Percentiles rank a stretch among this genome's conserved stretches.
Conservation (phyloP, 2,888 invertebrate genomes). For the Alloplasta piceator region DNA sequence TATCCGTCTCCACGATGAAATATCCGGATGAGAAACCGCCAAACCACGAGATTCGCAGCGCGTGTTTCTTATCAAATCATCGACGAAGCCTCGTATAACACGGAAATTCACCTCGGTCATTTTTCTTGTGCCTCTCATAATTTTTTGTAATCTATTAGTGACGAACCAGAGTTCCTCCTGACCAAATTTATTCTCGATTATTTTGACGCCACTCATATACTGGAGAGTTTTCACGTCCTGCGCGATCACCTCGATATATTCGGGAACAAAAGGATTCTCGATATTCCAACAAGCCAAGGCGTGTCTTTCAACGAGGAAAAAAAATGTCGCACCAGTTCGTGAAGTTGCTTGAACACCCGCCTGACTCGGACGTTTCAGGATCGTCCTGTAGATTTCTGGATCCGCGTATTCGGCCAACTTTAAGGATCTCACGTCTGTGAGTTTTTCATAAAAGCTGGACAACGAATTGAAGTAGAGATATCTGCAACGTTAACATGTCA, state of each 20-base stretch:
- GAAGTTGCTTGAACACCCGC: constrained; percentile 82
- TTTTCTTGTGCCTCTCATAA: constrained; percentile 77
- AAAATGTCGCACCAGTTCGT: constrained; percentile 80
- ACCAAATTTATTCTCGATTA: constrained; percentile 75
- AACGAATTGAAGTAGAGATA: constrained; percentile 82
- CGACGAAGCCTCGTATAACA: constrained; percentile 77
- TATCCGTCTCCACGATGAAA: constrained; percentile 74
- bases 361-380: constrained; percentile 79
- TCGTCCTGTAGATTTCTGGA: constrained; percentile 78
- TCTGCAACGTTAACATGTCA: constrained; percentile 72
- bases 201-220: constrained; percentile 82
- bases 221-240: constrained; percentile 78
- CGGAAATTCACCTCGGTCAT: constrained; percentile 79
- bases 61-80: constrained; percentile 79
- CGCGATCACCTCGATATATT: constrained; percentile 78
- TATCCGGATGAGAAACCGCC: constrained; percentile 69
- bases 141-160: constrained; percentile 81
- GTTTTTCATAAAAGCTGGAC: constrained; percentile 81
- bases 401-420: constrained; percentile 72
- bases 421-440: constrained; percentile 75
- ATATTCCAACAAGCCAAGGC: constrained; percentile 83
- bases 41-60: constrained; percentile 75
- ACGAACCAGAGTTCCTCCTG: constrained; percentile 81
- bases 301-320: constrained; percentile 79
- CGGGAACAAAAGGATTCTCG: constrained; percentile 78